Conservation (phyloP, 1,140 invertebrate genomes). For the Bombyx mandarina region DNA sequence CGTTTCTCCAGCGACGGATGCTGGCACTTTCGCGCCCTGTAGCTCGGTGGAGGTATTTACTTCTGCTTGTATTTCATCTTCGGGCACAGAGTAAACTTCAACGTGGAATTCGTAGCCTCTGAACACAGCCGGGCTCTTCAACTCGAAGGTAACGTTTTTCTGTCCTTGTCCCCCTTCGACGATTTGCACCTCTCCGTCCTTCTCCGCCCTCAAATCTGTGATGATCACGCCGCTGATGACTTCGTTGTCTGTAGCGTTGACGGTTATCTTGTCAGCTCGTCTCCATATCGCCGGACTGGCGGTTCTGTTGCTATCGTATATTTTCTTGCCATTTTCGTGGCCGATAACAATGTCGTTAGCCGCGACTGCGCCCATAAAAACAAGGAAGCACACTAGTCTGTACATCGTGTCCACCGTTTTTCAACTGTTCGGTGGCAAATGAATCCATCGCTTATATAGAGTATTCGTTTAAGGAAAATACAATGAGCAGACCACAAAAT, state of each 20-base stretch:
- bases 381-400: conserved; percentile 26
- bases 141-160: conserved; percentile 47
- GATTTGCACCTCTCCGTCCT: conserved; percentile 47
- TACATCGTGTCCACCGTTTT: conserved; percentile 29
- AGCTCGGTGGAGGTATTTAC: neutral
- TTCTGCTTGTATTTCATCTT: neutral
- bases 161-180: conserved; percentile 42
- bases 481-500: conserved; percentile 5
- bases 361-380: conserved; percentile 22
- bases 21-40: neutral
- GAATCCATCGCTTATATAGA: conserved; percentile 20
- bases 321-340: conserved; percentile 24
- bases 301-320: conserved; percentile 36
- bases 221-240: conserved; percentile 42
- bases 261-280: conserved; percentile 38
- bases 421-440: conserved; percentile 7
- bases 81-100: conserved; percentile 30
- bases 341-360: conserved; percentile 36
- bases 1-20: neutral
- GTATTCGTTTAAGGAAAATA: conserved; percentile 25
- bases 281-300: conserved; percentile 51
- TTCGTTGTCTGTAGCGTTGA: conserved; percentile 34
- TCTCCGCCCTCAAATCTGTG: conserved; percentile 41
- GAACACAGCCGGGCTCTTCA: conserved; percentile 50
- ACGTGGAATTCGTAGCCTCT: conserved; percentile 51